Evolutionary conservation across 2,797 vertebrate species (phyloP).

Genomic region (Sylvilagus floridanus): DNA sequence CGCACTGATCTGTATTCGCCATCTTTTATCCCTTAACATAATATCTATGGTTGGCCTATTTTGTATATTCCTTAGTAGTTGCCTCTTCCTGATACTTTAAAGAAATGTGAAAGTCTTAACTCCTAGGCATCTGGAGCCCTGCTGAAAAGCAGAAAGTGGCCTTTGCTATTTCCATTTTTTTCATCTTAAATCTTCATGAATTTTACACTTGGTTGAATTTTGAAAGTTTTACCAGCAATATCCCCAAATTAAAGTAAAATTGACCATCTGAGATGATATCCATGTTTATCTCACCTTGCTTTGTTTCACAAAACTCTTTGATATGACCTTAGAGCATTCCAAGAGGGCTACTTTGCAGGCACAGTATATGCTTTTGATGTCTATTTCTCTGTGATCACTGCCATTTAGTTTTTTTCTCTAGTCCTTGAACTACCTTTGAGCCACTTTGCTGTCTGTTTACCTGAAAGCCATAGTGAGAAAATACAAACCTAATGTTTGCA

Average conservation of each 20-base stretch:
- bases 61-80: conserved; percentile 44
- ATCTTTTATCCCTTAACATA: background rate
- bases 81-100: background rate
- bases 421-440: conserved; percentile 40
- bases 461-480: background rate
- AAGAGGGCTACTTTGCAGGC: background rate
- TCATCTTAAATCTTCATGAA: background rate
- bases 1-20: background rate
- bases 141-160: conserved; percentile 14
- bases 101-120: conserved; percentile 37
- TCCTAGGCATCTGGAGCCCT: background rate
- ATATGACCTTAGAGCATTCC: background rate
- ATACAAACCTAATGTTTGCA: background rate
- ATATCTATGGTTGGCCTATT: background rate
- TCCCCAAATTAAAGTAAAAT: background rate
- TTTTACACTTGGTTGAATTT: conserved; percentile 8
- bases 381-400: background rate
- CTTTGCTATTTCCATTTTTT: conserved; percentile 30
- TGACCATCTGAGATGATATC: background rate
- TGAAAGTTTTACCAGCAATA: background rate
- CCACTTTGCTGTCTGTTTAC: conserved; percentile 10
- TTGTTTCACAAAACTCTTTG: background rate
- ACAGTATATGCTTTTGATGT: background rate
- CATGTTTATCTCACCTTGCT: background rate
- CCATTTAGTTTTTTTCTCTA: conserved; percentile 4